Conservation (phyloP, 2,888 invertebrate species). For the Yponomeuta malinellus region DNA sequence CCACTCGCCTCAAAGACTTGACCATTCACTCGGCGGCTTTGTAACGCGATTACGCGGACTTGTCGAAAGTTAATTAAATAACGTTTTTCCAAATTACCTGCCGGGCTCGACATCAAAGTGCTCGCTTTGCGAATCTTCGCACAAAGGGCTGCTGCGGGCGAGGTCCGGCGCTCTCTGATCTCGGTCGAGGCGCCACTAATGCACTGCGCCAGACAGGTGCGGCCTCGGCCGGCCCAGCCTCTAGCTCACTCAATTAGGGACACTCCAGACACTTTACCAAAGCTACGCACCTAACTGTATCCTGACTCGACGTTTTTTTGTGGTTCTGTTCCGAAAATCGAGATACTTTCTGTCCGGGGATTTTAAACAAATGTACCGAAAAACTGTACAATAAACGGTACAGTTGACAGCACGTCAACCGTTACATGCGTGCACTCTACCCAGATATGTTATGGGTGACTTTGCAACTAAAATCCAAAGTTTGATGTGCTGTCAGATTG, state of each 20-base stretch:
- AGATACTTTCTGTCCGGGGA: too few species aligned
- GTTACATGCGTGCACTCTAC: too few species aligned
- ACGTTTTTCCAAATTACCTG: constrained; percentile 74
- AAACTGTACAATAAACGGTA: too few species aligned
- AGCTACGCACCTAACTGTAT: not conserved
- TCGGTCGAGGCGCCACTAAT: constrained; percentile 28
- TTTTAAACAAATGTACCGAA: too few species aligned
- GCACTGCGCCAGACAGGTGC: constrained; percentile 55
- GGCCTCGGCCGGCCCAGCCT: constrained; percentile 23
- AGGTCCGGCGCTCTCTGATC: constrained; percentile 47
- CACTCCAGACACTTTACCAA: not conserved
- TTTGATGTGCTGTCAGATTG: too few species aligned
- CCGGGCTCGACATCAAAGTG: constrained; percentile 65
- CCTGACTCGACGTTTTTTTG: not conserved
- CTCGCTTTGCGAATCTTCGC: constrained; percentile 56
- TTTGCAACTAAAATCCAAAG: too few species aligned
- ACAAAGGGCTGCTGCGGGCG: constrained; percentile 67
- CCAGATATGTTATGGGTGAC: too few species aligned
- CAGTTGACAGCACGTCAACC: too few species aligned
- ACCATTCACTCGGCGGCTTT: constrained; percentile 66
- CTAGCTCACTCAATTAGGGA: not conserved
- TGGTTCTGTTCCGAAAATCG: too few species aligned
- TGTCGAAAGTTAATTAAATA: constrained; percentile 76
- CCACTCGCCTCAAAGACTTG: constrained; percentile 60
- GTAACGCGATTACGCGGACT: constrained; percentile 73